Evolutionary conservation across 35 echinoderm and acorn worm genomes (phyloP), one percentile per base, ranked within the genome.

Genomic region (Hemicentrotus pulcherrimus): DNA sequence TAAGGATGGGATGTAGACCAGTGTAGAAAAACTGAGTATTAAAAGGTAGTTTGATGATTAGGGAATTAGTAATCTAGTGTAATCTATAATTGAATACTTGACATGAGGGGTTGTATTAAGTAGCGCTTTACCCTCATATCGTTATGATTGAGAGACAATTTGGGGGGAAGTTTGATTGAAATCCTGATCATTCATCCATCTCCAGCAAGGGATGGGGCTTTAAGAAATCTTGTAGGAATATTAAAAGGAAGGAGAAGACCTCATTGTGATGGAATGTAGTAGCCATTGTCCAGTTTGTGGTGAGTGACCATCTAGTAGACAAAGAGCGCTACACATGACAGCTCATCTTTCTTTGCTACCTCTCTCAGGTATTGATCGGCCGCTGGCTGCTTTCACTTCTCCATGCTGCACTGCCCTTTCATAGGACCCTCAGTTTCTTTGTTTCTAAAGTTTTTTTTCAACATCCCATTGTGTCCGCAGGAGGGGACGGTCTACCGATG

Each of bases 241-340:
- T 93, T 48, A 93, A 93, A 58, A 93, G 91, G 91, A 93, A 93
- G 91, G 48, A 93, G 91, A 93, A 93, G 91, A 58, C 91, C 11
- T 93, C 47, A 93, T 93, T 93, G 91, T 93, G 47, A 31, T n/a
- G 91, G 91, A 93, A 93, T 93, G 91, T 93, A 93, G 91, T 47
- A 47, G 91, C 91, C 46, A 93, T 93, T 93, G 91, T 93, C 91
- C n/a, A 16, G 48, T 47, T 24, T 47, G 46, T 31, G 91, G 46
- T 55, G 91, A 93, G 46, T 93, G 91, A 93, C 91, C 91, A 93
- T 93, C 91, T 8, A 47, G 45, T 58, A 47, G 91, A 93, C 91
- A 93, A 93, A 93, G 91, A 31, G 15, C 46, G 91, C 58, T 33
- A 93, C 91, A 93, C 91, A 58, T 93, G 91, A 93, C 91, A 93